Conservation (phyloP, 2,113 vertebrate genomes). For the Mesocricetus auratus region DNA sequence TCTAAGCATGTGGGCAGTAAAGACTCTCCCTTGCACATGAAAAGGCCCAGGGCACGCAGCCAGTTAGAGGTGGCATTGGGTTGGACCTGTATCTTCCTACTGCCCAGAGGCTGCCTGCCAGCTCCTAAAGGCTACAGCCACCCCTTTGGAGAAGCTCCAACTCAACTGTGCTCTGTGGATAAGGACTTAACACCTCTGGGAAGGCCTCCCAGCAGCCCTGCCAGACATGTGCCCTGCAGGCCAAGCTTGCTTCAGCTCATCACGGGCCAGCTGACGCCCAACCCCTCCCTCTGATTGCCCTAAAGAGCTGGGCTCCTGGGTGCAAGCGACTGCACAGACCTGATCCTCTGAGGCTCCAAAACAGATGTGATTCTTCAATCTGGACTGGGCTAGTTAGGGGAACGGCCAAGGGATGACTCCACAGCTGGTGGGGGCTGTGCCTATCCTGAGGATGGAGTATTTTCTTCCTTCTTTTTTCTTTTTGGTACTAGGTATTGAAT, state of each 20-base stretch:
- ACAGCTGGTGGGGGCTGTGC: background rate
- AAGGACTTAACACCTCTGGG: background rate
- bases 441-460: background rate
- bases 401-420: too few species aligned
- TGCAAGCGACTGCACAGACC: background rate
- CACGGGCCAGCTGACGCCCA: background rate
- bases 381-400: background rate
- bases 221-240: background rate
- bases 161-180: conserved; percentile 33
- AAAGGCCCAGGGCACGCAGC: background rate
- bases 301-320: background rate
- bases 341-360: background rate
- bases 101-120: background rate
- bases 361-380: background rate
- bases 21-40: background rate
- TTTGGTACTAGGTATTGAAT: background rate
- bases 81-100: background rate
- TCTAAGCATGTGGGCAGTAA: background rate
- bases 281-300: background rate
- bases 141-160: conserved; percentile 23
- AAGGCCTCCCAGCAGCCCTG: background rate
- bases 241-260: background rate
- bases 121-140: background rate
- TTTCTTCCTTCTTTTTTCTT: background rate
- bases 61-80: background rate